Percentiles rank a stretch among this genome's conserved stretches.
Conservation (phyloP, 2,797 vertebrate genomes). For the Neosilurus hyrtlii region DNA sequence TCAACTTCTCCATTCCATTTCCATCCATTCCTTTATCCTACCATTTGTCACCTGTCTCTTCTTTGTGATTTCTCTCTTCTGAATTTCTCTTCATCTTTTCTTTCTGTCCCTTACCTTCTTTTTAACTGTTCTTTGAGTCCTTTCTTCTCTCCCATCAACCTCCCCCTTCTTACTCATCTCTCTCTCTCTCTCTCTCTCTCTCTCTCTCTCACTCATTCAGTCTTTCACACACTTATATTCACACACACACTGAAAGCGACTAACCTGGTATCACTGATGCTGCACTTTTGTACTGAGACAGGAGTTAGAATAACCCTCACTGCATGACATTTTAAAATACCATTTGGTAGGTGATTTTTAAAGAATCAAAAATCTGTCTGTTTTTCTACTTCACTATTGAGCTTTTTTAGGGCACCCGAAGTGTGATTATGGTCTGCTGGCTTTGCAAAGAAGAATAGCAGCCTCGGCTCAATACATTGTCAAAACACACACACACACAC, state of each 20-base stretch:
- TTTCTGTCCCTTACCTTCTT: not conserved
- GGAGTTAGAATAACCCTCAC: not conserved
- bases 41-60: not conserved
- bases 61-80: not conserved
- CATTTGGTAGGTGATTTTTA: not conserved
- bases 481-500: too few relatives aligned
- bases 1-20: not conserved
- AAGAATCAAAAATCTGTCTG: not conserved
- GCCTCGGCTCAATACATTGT: too few relatives aligned
- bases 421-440: too few relatives aligned
- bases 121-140: not conserved
- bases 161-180: too few relatives aligned
- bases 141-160: not conserved
- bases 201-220: not conserved
- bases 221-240: not conserved
- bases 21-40: not conserved
- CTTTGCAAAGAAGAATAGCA: too few relatives aligned
- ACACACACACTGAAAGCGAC: not conserved
- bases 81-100: not conserved
- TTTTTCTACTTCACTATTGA: not conserved
- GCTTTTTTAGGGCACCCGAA: not conserved
- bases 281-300: not conserved
- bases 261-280: not conserved
- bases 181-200: not conserved
- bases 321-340: slow-evolving; percentile 23